Evolutionary conservation across 2,797 vertebrate genomes (phyloP), one percentile per base, ranked within the genome.

Genomic region (Hyperoplus lanceolatus): DNA sequence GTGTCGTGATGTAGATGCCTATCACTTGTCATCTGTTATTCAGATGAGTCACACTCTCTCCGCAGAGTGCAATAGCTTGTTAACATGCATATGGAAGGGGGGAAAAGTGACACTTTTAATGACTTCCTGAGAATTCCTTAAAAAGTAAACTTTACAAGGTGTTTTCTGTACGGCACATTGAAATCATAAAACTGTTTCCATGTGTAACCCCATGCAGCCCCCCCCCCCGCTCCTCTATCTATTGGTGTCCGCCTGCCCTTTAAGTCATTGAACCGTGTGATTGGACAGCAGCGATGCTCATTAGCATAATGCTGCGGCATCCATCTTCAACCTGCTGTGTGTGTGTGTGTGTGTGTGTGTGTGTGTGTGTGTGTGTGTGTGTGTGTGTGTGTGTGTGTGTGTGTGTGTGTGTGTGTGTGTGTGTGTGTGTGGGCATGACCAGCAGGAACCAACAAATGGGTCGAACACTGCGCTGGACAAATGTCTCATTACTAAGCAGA

Each of bases 241-340:
- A 10, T 43, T 45, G 42, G 58, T 64, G 61, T 48, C 70, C n/a
- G 1, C 71, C 67, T 70, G 70, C 70, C 59, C 72, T 83, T 83
- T 81, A 53, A 71, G 51, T 66, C 77, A 85, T 62, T 74, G 62
- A 70, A 84, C 80, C 79, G 42, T 90, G 75, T 86, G 81, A 90
- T 74, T 89, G 89, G 82, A 85, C 81, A 72, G 73, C 65, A 75
- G 78, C 36, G 70, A 61, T 56, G 56, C 75, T 83, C 54, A 89
- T 90, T 84, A 86, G 81, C 80, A 83, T 91, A 86, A 86, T 79
- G 51, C 76, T 42, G 63, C 9, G 1, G 81, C 76, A 87, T 85
- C 74, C 14, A 61, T 87, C 83, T 71, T 66, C 75, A 83, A 38
- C 66, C 70, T 69, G 65, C 49, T 64, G 51, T 72, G 69, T 74